phyloP scores from a whole-genome alignment of 2,797 vertebrate genomes.

The Coregonus sp. region DNA sequence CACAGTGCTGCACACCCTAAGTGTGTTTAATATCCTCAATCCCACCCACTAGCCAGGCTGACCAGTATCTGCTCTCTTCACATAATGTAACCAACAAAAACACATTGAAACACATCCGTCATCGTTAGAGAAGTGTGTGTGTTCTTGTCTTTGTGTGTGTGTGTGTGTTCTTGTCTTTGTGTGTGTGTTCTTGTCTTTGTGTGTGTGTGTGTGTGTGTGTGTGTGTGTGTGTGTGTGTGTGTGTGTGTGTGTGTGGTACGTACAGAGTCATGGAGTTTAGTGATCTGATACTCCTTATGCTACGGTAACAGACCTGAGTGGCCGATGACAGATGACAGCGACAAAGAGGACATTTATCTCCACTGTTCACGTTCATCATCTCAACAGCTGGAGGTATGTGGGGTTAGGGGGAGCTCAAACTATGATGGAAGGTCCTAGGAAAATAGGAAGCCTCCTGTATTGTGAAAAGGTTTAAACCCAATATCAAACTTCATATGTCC shows the following conservation, averaged over 20 bases:
- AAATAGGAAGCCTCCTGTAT: not conserved
- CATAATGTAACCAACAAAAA: conserved; percentile 39
- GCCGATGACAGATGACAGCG: conserved; percentile 51
- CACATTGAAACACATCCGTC: conserved; percentile 48
- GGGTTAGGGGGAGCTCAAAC: not conserved
- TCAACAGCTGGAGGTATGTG: conserved; percentile 28
- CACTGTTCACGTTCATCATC: conserved; percentile 56
- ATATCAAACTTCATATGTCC: not conserved
- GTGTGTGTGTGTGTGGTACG: conserved; percentile 1
- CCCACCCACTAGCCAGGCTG: conserved; percentile 57
- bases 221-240: conserved; percentile 26
- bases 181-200: conserved; percentile 18
- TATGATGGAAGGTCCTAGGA: not conserved
- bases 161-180: conserved; percentile 10
- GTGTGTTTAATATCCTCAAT: conserved; percentile 71
- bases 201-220: not conserved
- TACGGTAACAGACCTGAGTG: conserved; percentile 43
- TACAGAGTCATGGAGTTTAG: not conserved
- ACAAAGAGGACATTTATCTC: conserved; percentile 52
- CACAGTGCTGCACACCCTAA: conserved; percentile 69
- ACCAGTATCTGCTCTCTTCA: conserved; percentile 45
- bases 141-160: conserved; percentile 6
- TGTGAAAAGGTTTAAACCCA: too few species aligned
- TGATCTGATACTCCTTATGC: conserved; percentile 45
- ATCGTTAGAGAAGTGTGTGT: conserved; percentile 44